Percentiles rank a stretch among this genome's conserved stretches.
Evolutionary conservation across 1,140 invertebrate species (phyloP).

Genomic region (Pemphigus obesinymphae): DNA sequence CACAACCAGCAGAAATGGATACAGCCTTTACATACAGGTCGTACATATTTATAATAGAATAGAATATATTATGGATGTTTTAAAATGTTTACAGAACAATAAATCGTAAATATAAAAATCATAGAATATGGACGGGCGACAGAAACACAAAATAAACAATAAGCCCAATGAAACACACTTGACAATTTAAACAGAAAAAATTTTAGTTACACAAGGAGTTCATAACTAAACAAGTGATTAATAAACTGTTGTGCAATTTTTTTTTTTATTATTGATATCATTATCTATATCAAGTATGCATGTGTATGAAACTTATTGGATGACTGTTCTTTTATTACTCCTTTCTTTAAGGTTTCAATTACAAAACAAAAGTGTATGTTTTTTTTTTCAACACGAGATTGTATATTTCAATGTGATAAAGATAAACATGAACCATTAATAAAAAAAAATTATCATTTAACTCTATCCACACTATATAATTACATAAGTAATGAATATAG

Average conservation of each 20-base stretch:
- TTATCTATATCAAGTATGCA: no score
- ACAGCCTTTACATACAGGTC: neutral
- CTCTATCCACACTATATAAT: slow-evolving; percentile 6
- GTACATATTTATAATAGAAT: neutral
- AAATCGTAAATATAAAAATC: neutral
- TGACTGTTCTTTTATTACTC: no score
- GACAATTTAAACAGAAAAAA: no score
- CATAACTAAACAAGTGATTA: no score
- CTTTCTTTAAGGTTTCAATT: no score
- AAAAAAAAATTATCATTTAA: slow-evolving; percentile 26
- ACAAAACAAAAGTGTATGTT: neutral
- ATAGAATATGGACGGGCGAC: no score
- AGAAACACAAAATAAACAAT: neutral
- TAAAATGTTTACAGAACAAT: no score
- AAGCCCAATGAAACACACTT: no score
- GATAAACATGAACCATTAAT: slow-evolving; percentile 23
- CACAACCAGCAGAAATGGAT: slow-evolving; percentile 1
- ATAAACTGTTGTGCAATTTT: no score
- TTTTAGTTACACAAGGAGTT: no score
- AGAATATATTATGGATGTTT: neutral
- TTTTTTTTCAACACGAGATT: slow-evolving; percentile 1
- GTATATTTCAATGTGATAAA: slow-evolving; percentile 35
- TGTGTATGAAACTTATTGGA: no score
- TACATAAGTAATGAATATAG: slow-evolving; percentile 24
- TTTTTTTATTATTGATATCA: no score